These are phyloP conservation scores for Masticophis lateralis DNA, from an alignment of 2,797 vertebrate genomes.

Conservation along the genomic window DNA sequence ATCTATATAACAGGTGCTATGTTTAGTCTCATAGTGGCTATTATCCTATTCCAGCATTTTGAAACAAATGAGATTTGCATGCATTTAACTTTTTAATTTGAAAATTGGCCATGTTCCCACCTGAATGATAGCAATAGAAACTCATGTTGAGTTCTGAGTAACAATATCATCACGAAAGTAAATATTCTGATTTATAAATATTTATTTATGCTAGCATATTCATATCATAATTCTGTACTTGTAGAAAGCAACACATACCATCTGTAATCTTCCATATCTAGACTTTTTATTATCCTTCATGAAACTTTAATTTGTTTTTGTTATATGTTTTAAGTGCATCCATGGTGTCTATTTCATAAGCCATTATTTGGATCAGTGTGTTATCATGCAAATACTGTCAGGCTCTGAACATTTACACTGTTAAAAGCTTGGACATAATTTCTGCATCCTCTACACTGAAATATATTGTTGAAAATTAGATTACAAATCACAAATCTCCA, in stretches of 20 bases:
- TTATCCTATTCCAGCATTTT: neutral
- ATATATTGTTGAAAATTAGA: neutral
- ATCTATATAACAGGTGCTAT: neutral
- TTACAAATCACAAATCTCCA: neutral
- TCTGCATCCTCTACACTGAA: neutral
- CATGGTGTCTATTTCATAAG: neutral
- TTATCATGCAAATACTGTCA: neutral
- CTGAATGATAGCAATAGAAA: neutral
- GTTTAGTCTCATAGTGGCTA: slow-evolving; percentile 1
- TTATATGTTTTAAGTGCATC: neutral
- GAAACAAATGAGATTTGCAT: slow-evolving; percentile 11
- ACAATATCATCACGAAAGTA: neutral
- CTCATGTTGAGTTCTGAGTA: neutral
- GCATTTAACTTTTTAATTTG: slow-evolving; percentile 10
- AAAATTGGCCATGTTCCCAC: neutral
- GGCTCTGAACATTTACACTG: neutral
- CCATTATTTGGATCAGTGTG: neutral
- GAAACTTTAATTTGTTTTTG: slow-evolving; percentile 19
- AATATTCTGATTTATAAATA: slow-evolving; percentile 22
- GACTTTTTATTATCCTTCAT: slow-evolving; percentile 18
- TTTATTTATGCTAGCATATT: neutral
- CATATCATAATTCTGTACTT: slow-evolving; percentile 12
- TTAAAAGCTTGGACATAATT: neutral
- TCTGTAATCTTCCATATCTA: neutral
- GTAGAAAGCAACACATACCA: slow-evolving; percentile 11